phyloP scores from a whole-genome alignment of 1,140 invertebrate species.

The Orchesella cincta region DNA sequence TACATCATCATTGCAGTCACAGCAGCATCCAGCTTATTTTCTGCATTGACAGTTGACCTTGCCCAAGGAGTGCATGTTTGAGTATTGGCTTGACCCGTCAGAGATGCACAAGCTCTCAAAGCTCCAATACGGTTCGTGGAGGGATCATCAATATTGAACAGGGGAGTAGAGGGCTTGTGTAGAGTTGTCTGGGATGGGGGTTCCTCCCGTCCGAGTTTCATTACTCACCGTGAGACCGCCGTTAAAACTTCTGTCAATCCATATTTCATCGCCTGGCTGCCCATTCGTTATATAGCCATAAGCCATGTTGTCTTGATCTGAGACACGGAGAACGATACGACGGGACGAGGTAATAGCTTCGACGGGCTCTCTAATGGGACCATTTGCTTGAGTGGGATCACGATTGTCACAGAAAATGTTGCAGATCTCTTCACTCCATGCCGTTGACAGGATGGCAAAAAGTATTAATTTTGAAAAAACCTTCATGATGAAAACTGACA shows the following conservation, averaged over 20 bases:
- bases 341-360: background rate
- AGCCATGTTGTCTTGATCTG: constrained; percentile 20
- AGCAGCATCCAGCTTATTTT: constrained; percentile 1
- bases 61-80: constrained; percentile 12
- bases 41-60: constrained; percentile 16
- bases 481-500: too few species aligned
- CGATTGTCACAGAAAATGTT: constrained; percentile 16
- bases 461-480: too few species aligned
- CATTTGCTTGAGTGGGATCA: background rate
- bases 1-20: constrained; percentile 27
- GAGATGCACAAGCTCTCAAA: background rate
- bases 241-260: constrained; percentile 14
- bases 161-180: background rate
- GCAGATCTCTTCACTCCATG: background rate
- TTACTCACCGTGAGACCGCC: background rate
- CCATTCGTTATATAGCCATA: constrained; percentile 7
- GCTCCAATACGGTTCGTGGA: background rate
- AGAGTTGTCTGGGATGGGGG: background rate
- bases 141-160: constrained; percentile 21
- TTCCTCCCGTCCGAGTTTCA: background rate
- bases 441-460: background rate
- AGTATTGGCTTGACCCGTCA: background rate
- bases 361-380: background rate
- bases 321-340: background rate
- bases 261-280: constrained; percentile 7